These are phyloP conservation scores for Dichetophora obliterata DNA, from an alignment of 2,888 invertebrate genomes.

Conservation along the genomic window DNA sequence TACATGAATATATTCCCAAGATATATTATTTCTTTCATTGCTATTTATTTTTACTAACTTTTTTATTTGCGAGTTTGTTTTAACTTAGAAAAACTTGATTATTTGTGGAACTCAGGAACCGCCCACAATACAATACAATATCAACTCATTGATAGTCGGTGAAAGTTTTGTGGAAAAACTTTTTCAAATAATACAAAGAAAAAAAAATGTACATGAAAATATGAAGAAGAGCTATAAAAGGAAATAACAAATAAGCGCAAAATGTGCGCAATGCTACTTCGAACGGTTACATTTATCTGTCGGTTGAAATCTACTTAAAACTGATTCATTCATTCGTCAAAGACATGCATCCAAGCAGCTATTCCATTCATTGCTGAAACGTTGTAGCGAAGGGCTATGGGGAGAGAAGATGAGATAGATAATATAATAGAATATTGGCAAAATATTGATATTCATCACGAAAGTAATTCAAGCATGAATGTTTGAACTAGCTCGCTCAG, in stretches of 20 bases:
- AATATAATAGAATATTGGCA: constrained; percentile 36
- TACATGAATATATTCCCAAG: no score
- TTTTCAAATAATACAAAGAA: background rate
- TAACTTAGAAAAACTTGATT: background rate
- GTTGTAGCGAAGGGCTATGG: no score
- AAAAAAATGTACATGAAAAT: background rate
- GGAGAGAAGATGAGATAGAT: background rate
- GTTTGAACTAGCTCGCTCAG: constrained; percentile 43
- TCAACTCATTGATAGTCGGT: background rate
- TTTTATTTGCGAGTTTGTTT: no score
- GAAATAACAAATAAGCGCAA: constrained; percentile 6
- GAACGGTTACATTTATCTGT: constrained; percentile 19
- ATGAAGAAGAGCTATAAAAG: background rate
- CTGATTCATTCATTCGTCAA: constrained; percentile 9
- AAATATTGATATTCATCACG: constrained; percentile 56
- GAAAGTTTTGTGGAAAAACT: constrained; percentile 20
- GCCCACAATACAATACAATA: background rate
- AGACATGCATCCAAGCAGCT: background rate
- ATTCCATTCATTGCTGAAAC: no score
- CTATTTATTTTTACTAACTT: no score
- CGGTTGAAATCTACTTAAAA: constrained; percentile 26
- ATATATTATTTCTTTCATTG: no score
- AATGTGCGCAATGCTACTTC: constrained; percentile 37
- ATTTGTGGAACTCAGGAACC: background rate
- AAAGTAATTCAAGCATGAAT: constrained; percentile 58